Evolutionary conservation across 2,888 invertebrate species (phyloP).

Genomic region (Metacarcinus magister): DNA sequence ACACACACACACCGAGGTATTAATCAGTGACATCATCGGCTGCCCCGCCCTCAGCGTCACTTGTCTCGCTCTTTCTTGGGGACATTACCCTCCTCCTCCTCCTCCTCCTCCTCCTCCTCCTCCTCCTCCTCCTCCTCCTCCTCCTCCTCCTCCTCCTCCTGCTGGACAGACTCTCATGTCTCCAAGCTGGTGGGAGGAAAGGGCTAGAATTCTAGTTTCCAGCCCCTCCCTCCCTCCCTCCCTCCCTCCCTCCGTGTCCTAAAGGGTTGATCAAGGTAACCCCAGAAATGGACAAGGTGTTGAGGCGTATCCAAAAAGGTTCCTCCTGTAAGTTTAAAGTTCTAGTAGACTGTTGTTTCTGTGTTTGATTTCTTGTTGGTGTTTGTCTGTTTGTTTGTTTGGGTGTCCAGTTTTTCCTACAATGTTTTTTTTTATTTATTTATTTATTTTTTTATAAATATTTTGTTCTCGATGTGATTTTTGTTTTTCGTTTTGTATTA

Average conservation of each 20-base stretch:
- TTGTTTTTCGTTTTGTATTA: too few relatives aligned
- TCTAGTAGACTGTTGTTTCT: background rate
- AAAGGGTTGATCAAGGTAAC: background rate
- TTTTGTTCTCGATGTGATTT: background rate
- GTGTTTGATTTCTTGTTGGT: background rate
- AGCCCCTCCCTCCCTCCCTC: background rate
- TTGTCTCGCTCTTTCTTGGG: constrained; percentile 31
- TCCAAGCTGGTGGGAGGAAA: constrained; percentile 6
- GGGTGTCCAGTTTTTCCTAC: background rate
- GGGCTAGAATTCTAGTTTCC: background rate
- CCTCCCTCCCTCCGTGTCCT: background rate
- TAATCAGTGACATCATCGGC: constrained; percentile 45
- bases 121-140: background rate
- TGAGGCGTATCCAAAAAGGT: constrained; percentile 5
- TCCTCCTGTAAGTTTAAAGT: background rate
- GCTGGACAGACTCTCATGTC: background rate
- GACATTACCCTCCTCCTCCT: constrained; percentile 34
- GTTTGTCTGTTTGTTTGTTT: background rate
- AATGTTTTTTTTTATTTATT: background rate
- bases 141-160: background rate
- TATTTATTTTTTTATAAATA: background rate
- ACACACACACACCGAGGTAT: background rate
- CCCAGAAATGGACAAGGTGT: background rate
- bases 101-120: background rate
- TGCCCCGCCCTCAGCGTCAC: constrained; percentile 30